phyloP scores from a whole-genome alignment of 2,888 invertebrate genomes.

The Tachina lurida region DNA sequence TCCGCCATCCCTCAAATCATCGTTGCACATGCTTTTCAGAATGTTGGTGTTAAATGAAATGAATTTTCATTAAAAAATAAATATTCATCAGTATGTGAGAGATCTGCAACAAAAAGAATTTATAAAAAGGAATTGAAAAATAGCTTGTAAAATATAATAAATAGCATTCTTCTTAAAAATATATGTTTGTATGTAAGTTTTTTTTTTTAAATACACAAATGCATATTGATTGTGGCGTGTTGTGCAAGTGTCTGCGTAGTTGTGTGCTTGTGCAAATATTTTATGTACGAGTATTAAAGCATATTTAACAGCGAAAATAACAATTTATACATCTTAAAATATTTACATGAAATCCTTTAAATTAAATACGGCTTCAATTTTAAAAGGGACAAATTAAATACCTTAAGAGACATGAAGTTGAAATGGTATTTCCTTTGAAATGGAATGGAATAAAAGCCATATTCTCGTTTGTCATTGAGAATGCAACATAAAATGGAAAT shows the following conservation, averaged over 20 bases:
- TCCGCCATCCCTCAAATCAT: not conserved
- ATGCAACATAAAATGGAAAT: too few relatives aligned
- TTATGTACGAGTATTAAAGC: not conserved
- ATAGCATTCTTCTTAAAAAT: not conserved
- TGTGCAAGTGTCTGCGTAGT: too few relatives aligned
- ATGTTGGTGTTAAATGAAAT: not conserved
- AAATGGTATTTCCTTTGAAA: too few relatives aligned
- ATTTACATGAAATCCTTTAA: too few relatives aligned
- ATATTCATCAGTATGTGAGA: slow-evolving; percentile 7
- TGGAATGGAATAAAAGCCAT: too few relatives aligned
- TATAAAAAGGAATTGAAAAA: not conserved
- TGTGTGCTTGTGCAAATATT: not conserved
- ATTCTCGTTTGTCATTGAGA: too few relatives aligned
- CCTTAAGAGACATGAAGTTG: too few relatives aligned
- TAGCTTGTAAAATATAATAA: not conserved
- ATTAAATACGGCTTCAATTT: too few relatives aligned
- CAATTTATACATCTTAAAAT: not conserved
- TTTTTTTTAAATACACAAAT: not conserved
- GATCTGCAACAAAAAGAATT: not conserved
- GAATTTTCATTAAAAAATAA: not conserved
- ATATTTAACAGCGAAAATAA: not conserved
- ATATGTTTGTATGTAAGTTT: too few relatives aligned
- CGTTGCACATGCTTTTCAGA: not conserved
- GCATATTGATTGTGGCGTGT: not conserved
- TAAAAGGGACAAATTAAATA: too few relatives aligned